Percentiles rank a stretch among this genome's conserved stretches.
Conservation (phyloP, 1,140 invertebrate genomes). For the Triops cancriformis region DNA sequence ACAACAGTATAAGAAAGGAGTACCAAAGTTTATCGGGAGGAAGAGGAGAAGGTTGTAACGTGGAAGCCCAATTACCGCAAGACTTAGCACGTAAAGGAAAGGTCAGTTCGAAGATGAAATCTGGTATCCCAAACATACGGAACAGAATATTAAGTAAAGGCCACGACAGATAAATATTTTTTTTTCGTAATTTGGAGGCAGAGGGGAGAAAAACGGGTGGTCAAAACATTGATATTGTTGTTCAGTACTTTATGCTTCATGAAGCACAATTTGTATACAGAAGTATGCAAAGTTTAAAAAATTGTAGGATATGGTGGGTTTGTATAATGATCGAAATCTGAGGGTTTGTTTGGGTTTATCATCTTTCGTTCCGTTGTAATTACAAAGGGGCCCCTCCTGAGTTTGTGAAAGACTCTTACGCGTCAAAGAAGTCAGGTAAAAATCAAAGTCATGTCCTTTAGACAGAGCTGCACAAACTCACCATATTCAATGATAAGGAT, state of each 20-base stretch:
- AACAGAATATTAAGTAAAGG: background rate
- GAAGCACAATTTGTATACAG: background rate
- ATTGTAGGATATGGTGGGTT: background rate
- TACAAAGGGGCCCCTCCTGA: constrained; percentile 1
- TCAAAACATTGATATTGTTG: background rate
- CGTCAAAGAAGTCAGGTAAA: constrained; percentile 6
- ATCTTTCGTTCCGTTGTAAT: background rate
- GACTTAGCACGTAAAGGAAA: background rate
- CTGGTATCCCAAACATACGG: too few relatives aligned
- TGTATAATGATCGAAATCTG: background rate
- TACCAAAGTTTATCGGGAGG: background rate
- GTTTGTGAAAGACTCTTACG: constrained; percentile 11
- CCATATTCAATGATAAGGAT: background rate
- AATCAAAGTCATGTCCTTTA: background rate
- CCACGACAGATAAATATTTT: background rate
- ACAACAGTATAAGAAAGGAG: background rate
- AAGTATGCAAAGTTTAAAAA: background rate
- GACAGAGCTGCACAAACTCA: background rate
- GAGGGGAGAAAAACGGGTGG: background rate
- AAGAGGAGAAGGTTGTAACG: background rate
- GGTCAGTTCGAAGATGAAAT: too few relatives aligned
- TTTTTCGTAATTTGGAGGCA: background rate
- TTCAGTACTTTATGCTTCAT: background rate
- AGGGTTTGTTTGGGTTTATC: background rate
- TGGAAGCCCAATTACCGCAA: background rate